These are phyloP conservation scores for Drosophila nr. medialis DNA, from an alignment of 2,888 invertebrate genomes.

Conservation along the genomic window DNA sequence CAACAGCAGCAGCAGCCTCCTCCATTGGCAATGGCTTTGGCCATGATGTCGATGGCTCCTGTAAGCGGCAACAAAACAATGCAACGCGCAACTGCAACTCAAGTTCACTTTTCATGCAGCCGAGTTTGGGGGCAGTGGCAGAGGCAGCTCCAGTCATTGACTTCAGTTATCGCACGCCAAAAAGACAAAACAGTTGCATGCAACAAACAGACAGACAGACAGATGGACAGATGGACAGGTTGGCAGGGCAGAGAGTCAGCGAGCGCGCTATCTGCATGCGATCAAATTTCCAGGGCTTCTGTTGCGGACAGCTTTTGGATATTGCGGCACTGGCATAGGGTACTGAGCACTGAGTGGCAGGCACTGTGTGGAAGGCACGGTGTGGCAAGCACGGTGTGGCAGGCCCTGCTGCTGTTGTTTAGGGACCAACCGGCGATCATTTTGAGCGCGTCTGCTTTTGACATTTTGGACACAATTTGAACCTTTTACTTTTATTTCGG, in stretches of 20 bases:
- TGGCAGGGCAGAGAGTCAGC: conserved; percentile 50
- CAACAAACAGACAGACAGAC: conserved; percentile 35
- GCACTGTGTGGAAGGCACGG: not conserved
- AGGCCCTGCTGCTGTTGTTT: not conserved
- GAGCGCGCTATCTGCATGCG: conserved; percentile 75
- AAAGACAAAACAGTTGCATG: conserved; percentile 81
- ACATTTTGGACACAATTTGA: conserved; percentile 81
- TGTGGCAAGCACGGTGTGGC: not conserved
- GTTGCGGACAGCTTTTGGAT: conserved; percentile 47
- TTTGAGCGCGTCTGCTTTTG: conserved; percentile 77
- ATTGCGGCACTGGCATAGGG: not conserved
- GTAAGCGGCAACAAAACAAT: conserved; percentile 62
- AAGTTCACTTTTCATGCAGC: conserved; percentile 79
- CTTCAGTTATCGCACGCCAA: conserved; percentile 79
- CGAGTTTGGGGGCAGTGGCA: conserved; percentile 5
- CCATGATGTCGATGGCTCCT: conserved; percentile 62
- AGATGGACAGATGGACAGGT: conserved; percentile 36
- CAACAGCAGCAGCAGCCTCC: conserved; percentile 14
- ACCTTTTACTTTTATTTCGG: conserved; percentile 71
- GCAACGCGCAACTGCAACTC: conserved; percentile 66
- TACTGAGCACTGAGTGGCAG: not conserved
- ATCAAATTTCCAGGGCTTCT: conserved; percentile 79
- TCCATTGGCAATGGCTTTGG: conserved; percentile 51
- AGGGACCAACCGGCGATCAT: conserved; percentile 61
- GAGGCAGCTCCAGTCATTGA: conserved; percentile 73